Base-by-base conservation (phyloP, 2,113 vertebrate genomes). In the Mormyrus lacerda region DNA sequence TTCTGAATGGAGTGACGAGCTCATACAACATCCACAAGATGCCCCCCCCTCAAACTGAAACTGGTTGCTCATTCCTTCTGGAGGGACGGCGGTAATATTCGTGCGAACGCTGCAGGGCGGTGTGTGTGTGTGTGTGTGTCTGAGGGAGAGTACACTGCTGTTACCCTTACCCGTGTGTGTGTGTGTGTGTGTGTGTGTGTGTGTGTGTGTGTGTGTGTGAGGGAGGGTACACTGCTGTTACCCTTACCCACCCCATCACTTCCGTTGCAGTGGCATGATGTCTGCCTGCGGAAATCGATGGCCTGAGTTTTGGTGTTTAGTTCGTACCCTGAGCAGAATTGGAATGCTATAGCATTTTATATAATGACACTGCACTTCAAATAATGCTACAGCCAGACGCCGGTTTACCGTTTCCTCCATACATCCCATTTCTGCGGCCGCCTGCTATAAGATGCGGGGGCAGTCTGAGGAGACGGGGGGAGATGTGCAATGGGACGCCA, bases 31-130 rank as follows among this genome's bases (percentile, higher is more conserved):
- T 44, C 24, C 45, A 39, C 9, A 79, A 24, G 45, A 13, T 48
- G 21, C 27, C 47, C 24, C 35, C 87, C 21, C 87, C 35, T 42
- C 31, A 85, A 89, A 42, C 45, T 89, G 85, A 73, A 89, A 89
- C 48, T 15, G 73, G 89, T 89, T 45, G 9, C 44, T 76, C 53
- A 89, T 55, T 87, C 85, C 89, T 89, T 89, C 84, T 35, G 65
- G 44, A 39, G 53, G 7, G 31, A 31, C 6, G 89, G 84, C 47
- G 11, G 19, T n/a, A 31, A 35, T 47, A 47, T 42, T 53, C 47
- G 85, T 90, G 89, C 84, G 31, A 76, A 11, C 3, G 3, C n/a
- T 27, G 58, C 84, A 53, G 83, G 55, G 84, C 84, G 44, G 61
- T n/a, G 0, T 10, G 21, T 27, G 8, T 55, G 48, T n/a, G 61